Evolutionary conservation across 2,888 invertebrate genomes (phyloP).

Genomic region (Antheraea yamamai): DNA sequence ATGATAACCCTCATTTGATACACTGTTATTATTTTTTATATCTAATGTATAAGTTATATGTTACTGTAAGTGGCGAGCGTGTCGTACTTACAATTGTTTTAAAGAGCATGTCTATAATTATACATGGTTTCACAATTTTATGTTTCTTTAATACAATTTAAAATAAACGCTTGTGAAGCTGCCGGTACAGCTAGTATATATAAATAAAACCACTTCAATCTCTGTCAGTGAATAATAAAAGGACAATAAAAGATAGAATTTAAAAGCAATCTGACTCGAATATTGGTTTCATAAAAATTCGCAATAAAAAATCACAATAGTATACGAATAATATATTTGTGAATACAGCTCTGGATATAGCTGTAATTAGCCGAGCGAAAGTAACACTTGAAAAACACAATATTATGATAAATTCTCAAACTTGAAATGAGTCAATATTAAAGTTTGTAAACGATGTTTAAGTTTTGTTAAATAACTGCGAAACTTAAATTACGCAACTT

Average conservation of each 20-base stretch:
- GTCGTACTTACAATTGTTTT: no score
- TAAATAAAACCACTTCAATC: no score
- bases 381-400: not conserved
- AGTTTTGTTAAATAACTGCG: not conserved
- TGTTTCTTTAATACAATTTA: no score
- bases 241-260: not conserved
- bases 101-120: no score
- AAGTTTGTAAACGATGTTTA: not conserved
- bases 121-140: no score
- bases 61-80: no score
- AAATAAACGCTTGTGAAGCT: no score
- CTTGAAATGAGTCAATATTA: not conserved
- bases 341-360: not conserved
- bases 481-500: slow-evolving; percentile 2
- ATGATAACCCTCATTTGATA: no score
- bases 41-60: no score
- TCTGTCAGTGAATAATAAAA: not conserved
- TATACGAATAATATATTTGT: not conserved
- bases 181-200: no score
- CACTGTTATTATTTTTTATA: no score
- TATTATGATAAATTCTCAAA: not conserved
- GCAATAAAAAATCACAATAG: not conserved
- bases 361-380: not conserved
- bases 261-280: not conserved
- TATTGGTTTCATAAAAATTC: not conserved